phyloP scores from a whole-genome alignment of 2,797 vertebrate species.

The Sciurus vulgaris region DNA sequence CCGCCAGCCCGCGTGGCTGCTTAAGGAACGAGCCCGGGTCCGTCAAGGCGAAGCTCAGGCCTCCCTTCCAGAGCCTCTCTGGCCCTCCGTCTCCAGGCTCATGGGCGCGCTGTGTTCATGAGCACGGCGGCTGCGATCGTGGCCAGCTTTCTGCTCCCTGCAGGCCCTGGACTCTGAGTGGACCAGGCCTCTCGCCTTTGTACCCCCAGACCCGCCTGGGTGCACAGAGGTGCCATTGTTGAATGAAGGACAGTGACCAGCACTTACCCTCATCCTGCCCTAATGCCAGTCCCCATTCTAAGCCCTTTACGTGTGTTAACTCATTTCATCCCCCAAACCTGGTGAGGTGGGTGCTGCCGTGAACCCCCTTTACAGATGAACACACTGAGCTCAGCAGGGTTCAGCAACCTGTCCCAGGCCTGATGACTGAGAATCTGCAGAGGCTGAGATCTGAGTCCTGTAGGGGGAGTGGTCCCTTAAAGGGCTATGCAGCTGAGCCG shows the following conservation, averaged over 20 bases:
- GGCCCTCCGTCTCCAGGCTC: not conserved
- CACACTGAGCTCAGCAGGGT: not conserved
- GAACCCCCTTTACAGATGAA: not conserved
- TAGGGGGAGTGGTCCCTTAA: rapidly evolving
- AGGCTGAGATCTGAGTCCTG: not conserved
- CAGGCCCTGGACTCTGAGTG: rapidly evolving
- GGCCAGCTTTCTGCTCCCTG: not conserved
- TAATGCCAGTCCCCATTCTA: not conserved
- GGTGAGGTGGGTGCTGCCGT: rapidly evolving
- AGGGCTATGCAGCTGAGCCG: not conserved
- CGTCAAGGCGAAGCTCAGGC: not conserved
- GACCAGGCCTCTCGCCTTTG: not conserved
- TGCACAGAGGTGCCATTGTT: not conserved
- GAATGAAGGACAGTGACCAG: not conserved
- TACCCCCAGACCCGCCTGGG: not conserved
- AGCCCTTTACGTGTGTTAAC: not conserved
- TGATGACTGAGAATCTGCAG: not conserved
- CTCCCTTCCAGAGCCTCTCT: not conserved
- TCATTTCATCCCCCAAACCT: not conserved
- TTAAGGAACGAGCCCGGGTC: not conserved
- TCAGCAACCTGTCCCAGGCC: not conserved
- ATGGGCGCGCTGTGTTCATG: rapidly evolving
- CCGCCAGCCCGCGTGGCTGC: rapidly evolving
- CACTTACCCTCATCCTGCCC: not conserved
- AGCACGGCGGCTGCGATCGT: not conserved